phyloP scores from a whole-genome alignment of 2,797 vertebrate genomes.

The Echiichthys vipera region DNA sequence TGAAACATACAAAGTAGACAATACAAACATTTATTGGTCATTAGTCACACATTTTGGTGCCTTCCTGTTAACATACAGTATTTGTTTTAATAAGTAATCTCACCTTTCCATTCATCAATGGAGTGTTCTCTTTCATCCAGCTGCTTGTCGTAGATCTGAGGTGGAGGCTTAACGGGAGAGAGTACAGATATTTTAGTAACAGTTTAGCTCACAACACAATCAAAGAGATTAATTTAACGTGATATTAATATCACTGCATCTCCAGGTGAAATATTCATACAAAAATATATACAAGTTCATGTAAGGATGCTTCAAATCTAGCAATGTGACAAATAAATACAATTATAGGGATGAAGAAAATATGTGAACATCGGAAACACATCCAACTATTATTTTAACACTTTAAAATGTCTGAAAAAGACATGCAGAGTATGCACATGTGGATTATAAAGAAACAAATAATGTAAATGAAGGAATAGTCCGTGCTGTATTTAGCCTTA shows the following conservation, averaged over 20 bases:
- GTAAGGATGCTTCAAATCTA: background rate
- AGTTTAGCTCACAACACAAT: background rate
- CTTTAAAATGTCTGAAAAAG: constrained; percentile 22
- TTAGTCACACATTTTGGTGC: background rate
- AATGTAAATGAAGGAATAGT: constrained; percentile 12
- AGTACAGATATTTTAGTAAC: constrained; percentile 21
- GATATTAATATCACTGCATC: background rate
- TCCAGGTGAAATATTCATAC: background rate
- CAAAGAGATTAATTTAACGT: background rate
- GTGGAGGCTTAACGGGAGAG: constrained; percentile 90
- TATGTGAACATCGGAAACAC: too few species aligned
- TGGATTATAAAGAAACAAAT: constrained; percentile 23
- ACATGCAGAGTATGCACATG: constrained; percentile 30
- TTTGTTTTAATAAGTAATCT: constrained; percentile 17
- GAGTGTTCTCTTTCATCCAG: constrained; percentile 99
- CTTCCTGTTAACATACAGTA: background rate
- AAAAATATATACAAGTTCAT: background rate
- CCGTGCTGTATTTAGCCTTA: background rate
- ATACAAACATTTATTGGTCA: background rate
- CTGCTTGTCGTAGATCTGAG: constrained; percentile 98
- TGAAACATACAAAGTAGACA: background rate
- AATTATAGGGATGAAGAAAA: constrained; percentile 21
- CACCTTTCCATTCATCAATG: constrained; percentile 99
- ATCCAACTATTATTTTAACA: background rate
- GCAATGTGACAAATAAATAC: background rate